Conservation (phyloP, 2,113 vertebrate genomes). For the Gasterosteus nipponicus region DNA sequence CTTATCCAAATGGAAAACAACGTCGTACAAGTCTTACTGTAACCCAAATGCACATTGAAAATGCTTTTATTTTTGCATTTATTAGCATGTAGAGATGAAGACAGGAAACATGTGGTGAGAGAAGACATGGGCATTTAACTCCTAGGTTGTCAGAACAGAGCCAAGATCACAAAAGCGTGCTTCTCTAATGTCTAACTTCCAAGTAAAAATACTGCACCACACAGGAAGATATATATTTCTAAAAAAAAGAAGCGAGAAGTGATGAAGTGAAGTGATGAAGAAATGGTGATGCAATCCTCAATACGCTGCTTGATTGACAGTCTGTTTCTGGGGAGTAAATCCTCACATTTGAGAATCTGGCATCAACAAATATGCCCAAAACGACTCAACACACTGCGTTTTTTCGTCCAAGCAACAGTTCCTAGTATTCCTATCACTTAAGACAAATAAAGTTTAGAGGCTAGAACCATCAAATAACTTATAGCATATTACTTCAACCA, state of each 20-base stretch:
- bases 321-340: not conserved
- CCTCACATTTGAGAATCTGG: not conserved
- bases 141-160: not conserved
- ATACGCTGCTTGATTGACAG: not conserved
- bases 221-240: not conserved
- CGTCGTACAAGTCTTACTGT: slow-evolving; percentile 14
- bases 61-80: not conserved
- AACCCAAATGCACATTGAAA: not conserved
- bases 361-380: not conserved
- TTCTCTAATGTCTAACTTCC: not conserved
- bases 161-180: not conserved
- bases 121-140: not conserved
- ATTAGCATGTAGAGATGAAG: not conserved
- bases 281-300: not conserved
- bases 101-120: not conserved
- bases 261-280: not conserved
- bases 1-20: slow-evolving; percentile 17
- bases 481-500: not conserved
- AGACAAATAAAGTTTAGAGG: not conserved
- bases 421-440: not conserved
- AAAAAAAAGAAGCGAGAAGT: not conserved
- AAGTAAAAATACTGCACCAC: not conserved
- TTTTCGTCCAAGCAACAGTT: not conserved
- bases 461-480: not conserved
- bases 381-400: not conserved